Percentiles rank a stretch among this genome's conserved stretches.
Conservation (phyloP, 2,113 vertebrate species). For the Sebastes fasciatus region DNA sequence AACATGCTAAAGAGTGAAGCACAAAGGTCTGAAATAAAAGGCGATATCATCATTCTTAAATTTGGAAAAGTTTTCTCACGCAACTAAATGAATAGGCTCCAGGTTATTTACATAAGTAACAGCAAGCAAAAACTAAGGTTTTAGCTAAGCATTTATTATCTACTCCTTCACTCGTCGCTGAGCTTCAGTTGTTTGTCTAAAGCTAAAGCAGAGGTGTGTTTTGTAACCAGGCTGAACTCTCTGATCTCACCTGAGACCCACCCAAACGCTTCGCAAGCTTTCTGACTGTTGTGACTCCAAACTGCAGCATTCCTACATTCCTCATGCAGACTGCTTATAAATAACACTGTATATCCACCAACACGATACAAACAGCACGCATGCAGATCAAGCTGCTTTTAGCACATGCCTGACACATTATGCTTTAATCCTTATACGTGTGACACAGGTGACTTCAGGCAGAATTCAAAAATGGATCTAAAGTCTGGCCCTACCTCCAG, state of each 20-base stretch:
- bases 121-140: background rate
- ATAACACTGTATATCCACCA: background rate
- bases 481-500: too few relatives aligned
- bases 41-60: background rate
- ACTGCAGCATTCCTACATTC: constrained; percentile 56
- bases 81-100: background rate
- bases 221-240: background rate
- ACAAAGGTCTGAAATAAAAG: background rate
- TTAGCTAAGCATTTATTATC: background rate
- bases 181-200: background rate
- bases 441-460: background rate
- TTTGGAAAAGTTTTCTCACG: too few relatives aligned
- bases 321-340: constrained; percentile 8
- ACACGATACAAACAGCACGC: background rate
- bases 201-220: background rate
- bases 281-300: constrained; percentile 3
- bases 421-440: background rate
- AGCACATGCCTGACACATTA: background rate
- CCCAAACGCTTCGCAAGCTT: constrained; percentile 9
- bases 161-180: background rate
- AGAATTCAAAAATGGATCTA: background rate
- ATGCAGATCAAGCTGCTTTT: background rate
- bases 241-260: constrained; percentile 27
- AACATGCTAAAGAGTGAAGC: background rate
- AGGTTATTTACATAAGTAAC: background rate